Evolutionary conservation across 2,888 invertebrate genomes (phyloP), one percentile per base, ranked within the genome.

Genomic region (Plebejus anna): DNA sequence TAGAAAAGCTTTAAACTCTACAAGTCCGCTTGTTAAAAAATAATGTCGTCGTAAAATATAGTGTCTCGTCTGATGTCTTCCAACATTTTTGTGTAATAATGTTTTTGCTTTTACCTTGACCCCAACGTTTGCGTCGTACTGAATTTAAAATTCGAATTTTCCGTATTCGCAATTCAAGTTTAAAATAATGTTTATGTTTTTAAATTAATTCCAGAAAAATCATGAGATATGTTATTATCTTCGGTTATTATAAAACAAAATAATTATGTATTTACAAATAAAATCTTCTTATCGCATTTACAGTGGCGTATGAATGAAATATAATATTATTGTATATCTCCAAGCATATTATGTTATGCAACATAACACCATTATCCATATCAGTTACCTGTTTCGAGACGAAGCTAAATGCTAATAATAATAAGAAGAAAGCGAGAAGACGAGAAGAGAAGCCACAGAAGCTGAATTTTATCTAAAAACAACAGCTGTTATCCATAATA

Each of bases 31-130:
- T 61, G 61, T 61, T 61, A 61, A 61, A 61, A 61, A 4, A 28
- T 22, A 13, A n/a, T 59, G 22, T n/a, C 59, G 61, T 61, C 61
- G 28, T 61, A 66, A 66, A 9, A 66, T 13, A 36, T 36, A 13
- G 36, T 36, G 66, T 66, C 66, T 66, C 66, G 66, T 32, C 16
- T 66, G 66, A 36, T 36, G 32, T 66, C 32, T 36, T 66, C 66
- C 66, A 66, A 1, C 11, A 32, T 66, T 66, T 66, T 32, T 22
- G 66, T 66, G 36, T 66, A 36, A 66, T 66, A 66, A 32, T 66
- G 32, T 66, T 66, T 66, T 66, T 36, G 66, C 32, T 4, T 66
- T 32, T 32, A 66, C 66, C 66, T 66, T 66, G 66, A 66, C 66
- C 32, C 4, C 13, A 66, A 36, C 32, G 32, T 36, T 32, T 66